Conservation (phyloP, 2,797 vertebrate genomes). For the Zenarchopterus dispar region DNA sequence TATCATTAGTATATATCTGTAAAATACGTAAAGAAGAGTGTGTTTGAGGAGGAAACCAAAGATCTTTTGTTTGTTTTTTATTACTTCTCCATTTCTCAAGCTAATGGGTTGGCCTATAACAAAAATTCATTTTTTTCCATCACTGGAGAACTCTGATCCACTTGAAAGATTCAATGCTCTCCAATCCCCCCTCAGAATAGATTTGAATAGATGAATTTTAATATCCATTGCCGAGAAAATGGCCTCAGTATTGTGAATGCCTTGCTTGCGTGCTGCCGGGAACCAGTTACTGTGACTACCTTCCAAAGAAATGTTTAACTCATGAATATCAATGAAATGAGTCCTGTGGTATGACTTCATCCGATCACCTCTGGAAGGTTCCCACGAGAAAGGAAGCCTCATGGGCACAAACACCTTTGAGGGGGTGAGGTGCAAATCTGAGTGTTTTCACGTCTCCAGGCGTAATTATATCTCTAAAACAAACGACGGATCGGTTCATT, state of each 20-base stretch:
- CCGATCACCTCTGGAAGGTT: slow-evolving; percentile 63
- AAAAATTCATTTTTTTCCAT: slow-evolving; percentile 57
- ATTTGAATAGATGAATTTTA: slow-evolving; percentile 80
- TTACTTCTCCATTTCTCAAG: slow-evolving; percentile 40
- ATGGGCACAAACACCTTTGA: slow-evolving; percentile 36
- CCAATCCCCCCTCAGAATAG: slow-evolving; percentile 60
- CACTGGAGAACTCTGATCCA: slow-evolving; percentile 70
- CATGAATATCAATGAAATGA: slow-evolving; percentile 73
- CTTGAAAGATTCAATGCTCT: slow-evolving; percentile 69
- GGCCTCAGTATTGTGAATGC: slow-evolving; percentile 53
- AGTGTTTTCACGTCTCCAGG: slow-evolving; percentile 24
- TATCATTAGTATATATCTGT: too few species aligned
- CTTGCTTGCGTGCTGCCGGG: slow-evolving; percentile 37
- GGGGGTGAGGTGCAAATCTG: slow-evolving; percentile 51
- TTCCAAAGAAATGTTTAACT: slow-evolving; percentile 72
- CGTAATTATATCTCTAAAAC: slow-evolving; percentile 51
- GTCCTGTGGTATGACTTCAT: slow-evolving; percentile 60
- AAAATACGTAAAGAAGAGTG: not conserved
- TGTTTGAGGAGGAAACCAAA: slow-evolving; percentile 14
- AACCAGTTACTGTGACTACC: slow-evolving; percentile 71
- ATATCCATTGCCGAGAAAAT: slow-evolving; percentile 67
- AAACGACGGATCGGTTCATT: slow-evolving; percentile 41
- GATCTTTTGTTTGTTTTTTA: slow-evolving; percentile 52
- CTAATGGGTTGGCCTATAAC: slow-evolving; percentile 36
- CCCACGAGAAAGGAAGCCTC: slow-evolving; percentile 6